These are phyloP conservation scores for Tretioscincus oriximinensis DNA, from an alignment of 2,113 vertebrate species.

Conservation along the genomic window DNA sequence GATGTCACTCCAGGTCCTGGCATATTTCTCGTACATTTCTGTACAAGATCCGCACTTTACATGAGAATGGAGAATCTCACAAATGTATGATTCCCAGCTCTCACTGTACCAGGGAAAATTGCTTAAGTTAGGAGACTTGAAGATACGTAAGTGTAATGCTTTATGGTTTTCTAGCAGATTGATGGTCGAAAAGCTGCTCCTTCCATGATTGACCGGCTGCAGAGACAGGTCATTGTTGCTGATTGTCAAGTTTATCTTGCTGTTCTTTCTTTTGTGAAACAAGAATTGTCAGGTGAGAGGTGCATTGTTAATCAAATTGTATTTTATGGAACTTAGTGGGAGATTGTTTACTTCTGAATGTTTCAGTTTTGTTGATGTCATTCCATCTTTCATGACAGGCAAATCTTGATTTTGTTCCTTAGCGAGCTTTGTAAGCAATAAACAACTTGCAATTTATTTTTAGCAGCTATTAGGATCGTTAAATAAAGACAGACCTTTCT, in stretches of 20 bases:
- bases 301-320: conserved; percentile 12
- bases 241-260: conserved; percentile 98
- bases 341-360: not conserved
- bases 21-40: too few species aligned
- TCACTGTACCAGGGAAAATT: not conserved
- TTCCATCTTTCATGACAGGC: not conserved
- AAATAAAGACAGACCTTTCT: not conserved
- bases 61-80: too few species aligned
- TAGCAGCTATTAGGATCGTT: conserved; percentile 1
- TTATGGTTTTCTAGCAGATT: conserved; percentile 74
- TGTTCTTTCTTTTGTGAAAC: conserved; percentile 95
- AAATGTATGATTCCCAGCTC: too few species aligned
- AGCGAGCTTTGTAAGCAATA: conserved; percentile 44
- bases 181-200: conserved; percentile 86
- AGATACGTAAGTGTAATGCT: not conserved
- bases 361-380: not conserved
- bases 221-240: conserved; percentile 96
- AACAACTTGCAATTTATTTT: conserved; percentile 39
- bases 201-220: conserved; percentile 89
- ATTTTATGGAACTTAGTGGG: not conserved
- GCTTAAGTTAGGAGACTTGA: not conserved
- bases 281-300: conserved; percentile 90
- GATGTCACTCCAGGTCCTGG: too few species aligned
- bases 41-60: too few species aligned
- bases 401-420: conserved; percentile 13